Conservation (phyloP, 2,888 invertebrate genomes). For the Chromoteleia sp. region DNA sequence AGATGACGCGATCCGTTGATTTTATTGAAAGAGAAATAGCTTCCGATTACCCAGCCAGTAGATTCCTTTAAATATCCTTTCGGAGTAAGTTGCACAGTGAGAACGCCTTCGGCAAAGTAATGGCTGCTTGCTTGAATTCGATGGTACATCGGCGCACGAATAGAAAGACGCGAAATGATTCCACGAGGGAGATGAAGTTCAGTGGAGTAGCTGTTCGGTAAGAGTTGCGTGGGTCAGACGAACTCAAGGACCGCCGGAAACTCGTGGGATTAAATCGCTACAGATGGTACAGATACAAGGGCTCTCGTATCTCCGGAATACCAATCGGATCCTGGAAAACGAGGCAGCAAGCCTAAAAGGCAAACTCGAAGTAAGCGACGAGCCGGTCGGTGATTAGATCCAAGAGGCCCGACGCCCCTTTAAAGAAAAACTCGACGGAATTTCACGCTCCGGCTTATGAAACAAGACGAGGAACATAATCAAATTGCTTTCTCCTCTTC, state of each 20-base stretch:
- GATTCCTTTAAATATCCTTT: slow-evolving; percentile 42
- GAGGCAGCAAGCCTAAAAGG: slow-evolving; percentile 70
- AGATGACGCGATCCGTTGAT: slow-evolving; percentile 31
- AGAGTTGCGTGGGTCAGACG: slow-evolving; percentile 67
- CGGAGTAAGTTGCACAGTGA: slow-evolving; percentile 49
- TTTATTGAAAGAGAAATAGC: slow-evolving; percentile 37
- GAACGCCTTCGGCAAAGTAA: slow-evolving; percentile 68
- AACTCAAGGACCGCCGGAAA: slow-evolving; percentile 65
- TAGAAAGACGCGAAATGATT: slow-evolving; percentile 75
- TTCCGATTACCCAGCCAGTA: slow-evolving; percentile 40
- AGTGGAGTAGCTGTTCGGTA: slow-evolving; percentile 72
- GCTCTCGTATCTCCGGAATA: slow-evolving; percentile 77
- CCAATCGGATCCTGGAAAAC: slow-evolving; percentile 79
- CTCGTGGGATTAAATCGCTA: slow-evolving; percentile 72
- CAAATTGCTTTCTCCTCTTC: slow-evolving; percentile 39
- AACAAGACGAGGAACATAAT: slow-evolving; percentile 49
- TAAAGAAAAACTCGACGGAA: slow-evolving; percentile 55
- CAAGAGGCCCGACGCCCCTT: slow-evolving; percentile 37
- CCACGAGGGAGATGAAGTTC: slow-evolving; percentile 79
- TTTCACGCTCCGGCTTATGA: slow-evolving; percentile 59
- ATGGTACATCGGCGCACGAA: slow-evolving; percentile 53
- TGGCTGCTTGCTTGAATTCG: slow-evolving; percentile 64
- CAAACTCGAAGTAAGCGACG: slow-evolving; percentile 65
- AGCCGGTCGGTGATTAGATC: slow-evolving; percentile 64
- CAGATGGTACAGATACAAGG: slow-evolving; percentile 79